Evolutionary conservation across 37 sponge, comb jelly and placozoan species (phyloP).

Genomic region (Haliclona indistincta): DNA sequence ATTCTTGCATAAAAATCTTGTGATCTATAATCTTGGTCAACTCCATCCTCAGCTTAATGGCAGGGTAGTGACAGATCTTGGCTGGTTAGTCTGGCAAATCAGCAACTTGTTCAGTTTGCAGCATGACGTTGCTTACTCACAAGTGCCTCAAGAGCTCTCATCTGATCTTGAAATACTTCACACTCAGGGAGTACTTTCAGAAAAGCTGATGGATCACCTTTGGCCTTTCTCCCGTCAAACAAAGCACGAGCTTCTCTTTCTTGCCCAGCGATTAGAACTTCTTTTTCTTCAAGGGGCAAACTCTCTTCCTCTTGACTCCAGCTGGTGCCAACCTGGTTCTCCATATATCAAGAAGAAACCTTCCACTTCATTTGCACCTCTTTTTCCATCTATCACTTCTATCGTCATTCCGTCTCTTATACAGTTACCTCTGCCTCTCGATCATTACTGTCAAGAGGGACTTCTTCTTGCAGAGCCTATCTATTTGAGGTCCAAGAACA

Average conservation of each 20-base stretch:
- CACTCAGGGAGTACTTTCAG: slow-evolving; percentile 28
- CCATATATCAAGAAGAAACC: slow-evolving; percentile 13
- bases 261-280: slow-evolving; percentile 76
- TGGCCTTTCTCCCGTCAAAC: slow-evolving; percentile 29
- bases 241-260: slow-evolving; percentile 23
- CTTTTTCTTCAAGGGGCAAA: slow-evolving; percentile 29
- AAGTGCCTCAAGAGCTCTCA: slow-evolving; percentile 11
- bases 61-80: slow-evolving; percentile 42
- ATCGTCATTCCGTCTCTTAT: slow-evolving; percentile 48
- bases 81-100: slow-evolving; percentile 52
- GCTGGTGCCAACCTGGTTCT: background rate
- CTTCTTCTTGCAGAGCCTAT: background rate
- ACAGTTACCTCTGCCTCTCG: slow-evolving; percentile 12
- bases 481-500: background rate
- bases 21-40: slow-evolving; percentile 49
- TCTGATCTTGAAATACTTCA: slow-evolving; percentile 21
- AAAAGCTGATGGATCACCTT: slow-evolving; percentile 41
- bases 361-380: background rate
- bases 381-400: background rate
- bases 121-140: background rate
- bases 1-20: slow-evolving; percentile 55
- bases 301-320: background rate
- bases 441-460: background rate
- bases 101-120: slow-evolving; percentile 47
- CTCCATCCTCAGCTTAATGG: slow-evolving; percentile 43